Conservation (phyloP, 2,797 vertebrate genomes). For the Rhabdophis nuchalis region DNA sequence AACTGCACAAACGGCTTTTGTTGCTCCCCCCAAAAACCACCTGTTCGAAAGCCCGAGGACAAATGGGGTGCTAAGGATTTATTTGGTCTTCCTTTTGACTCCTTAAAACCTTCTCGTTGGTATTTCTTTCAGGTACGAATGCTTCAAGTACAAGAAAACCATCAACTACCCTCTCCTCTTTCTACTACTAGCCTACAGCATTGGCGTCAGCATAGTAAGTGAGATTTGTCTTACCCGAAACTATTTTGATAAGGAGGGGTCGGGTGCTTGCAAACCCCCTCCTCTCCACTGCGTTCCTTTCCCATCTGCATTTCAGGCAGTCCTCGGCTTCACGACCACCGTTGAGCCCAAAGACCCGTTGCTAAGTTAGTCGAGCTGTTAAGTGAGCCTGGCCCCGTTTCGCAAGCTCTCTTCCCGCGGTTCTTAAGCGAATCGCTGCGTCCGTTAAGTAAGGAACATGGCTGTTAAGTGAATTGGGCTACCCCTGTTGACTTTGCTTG, state of each 20-base stretch:
- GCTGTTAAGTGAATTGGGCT: background rate
- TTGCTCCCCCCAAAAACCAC: accelerated
- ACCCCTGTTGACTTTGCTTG: background rate
- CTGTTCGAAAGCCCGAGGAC: background rate
- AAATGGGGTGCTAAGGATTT: background rate
- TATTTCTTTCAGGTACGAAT: slow-evolving; percentile 85
- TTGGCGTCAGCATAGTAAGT: slow-evolving; percentile 90
- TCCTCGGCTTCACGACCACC: background rate
- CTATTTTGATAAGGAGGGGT: slow-evolving; percentile 11
- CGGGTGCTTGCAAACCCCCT: background rate
- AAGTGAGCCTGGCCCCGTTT: background rate
- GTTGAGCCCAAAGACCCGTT: accelerated
- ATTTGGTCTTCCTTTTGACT: background rate
- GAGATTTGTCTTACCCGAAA: slow-evolving; percentile 22
- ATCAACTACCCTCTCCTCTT: slow-evolving; percentile 83
- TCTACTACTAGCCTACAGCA: slow-evolving; percentile 85
- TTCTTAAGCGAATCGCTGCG: background rate
- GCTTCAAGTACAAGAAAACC: slow-evolving; percentile 88
- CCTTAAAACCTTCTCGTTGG: background rate
- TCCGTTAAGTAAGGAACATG: background rate
- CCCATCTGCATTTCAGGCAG: background rate
- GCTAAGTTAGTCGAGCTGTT: background rate
- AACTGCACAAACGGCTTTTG: background rate
- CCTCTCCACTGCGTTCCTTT: background rate
- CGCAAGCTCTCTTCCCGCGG: background rate